Conservation (phyloP, 2,113 vertebrate species). For the Coracopsis vasa region DNA sequence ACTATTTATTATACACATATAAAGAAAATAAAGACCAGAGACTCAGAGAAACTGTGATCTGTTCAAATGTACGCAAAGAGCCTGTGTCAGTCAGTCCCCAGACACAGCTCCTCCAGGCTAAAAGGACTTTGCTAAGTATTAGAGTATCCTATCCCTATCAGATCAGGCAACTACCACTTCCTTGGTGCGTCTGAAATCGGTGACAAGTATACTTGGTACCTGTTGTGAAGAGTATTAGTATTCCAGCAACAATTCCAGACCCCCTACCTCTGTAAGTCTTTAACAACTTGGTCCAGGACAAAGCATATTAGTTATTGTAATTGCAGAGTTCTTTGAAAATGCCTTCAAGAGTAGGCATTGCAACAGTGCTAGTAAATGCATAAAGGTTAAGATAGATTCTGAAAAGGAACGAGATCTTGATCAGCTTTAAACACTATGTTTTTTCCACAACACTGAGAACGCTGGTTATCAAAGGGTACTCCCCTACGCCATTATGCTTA, state of each 20-base stretch:
- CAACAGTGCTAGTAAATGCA: neutral
- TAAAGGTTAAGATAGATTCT: neutral
- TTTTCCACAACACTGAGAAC: neutral
- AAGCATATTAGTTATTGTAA: neutral
- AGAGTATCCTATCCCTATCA: accelerated
- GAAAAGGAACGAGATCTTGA: neutral
- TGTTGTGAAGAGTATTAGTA: neutral
- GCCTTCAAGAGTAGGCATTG: neutral
- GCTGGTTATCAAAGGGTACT: neutral
- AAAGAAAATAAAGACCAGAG: neutral
- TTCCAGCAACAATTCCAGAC: neutral
- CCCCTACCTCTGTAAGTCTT: neutral
- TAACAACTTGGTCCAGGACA: neutral
- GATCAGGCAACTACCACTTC: neutral
- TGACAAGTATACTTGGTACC: neutral
- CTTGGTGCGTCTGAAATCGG: neutral
- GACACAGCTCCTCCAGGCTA: neutral
- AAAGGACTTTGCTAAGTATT: neutral
- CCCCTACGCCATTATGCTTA: neutral
- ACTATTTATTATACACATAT: neutral
- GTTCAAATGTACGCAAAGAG: neutral
- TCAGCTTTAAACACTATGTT: neutral
- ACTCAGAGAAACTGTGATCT: neutral
- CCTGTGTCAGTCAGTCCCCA: neutral
- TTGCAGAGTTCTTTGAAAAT: neutral